phyloP scores from a whole-genome alignment of 2,797 vertebrate genomes.

The Diceros bicornis region DNA sequence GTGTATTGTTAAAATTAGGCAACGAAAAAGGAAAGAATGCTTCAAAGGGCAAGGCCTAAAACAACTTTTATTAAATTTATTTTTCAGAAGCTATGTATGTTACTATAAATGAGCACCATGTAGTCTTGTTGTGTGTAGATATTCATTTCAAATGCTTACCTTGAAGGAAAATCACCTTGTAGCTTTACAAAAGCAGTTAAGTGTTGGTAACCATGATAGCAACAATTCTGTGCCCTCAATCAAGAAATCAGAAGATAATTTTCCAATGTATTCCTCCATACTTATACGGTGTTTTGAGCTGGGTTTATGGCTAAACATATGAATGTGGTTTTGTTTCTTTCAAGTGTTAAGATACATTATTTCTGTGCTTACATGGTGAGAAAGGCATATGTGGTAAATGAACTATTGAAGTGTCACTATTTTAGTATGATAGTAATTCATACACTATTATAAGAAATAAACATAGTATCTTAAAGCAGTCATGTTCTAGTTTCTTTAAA shows the following conservation, averaged over 20 bases:
- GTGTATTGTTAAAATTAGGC: neutral
- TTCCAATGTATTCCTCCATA: neutral
- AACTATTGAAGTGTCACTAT: neutral
- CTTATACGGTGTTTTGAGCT: neutral
- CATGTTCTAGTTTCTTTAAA: slow-evolving; percentile 61
- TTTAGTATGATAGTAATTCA: slow-evolving; percentile 17
- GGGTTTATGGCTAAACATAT: neutral
- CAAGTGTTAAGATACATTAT: neutral
- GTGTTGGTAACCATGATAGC: neutral
- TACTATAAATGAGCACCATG: neutral
- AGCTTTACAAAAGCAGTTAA: slow-evolving; percentile 47
- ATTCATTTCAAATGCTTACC: slow-evolving; percentile 25
- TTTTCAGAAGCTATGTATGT: slow-evolving; percentile 13
- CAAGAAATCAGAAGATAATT: slow-evolving; percentile 50
- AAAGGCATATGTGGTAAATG: neutral
- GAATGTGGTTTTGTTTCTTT: slow-evolving; percentile 46
- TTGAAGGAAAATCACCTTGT: neutral
- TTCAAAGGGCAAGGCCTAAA: neutral
- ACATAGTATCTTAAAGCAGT: slow-evolving; percentile 65
- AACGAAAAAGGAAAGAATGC: neutral
- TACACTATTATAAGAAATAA: slow-evolving; percentile 58
- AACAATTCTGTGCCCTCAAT: neutral
- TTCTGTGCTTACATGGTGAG: neutral
- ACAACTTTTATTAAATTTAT: slow-evolving; percentile 26
- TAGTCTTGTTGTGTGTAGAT: neutral